A percentile compares a stretch with the other conserved stretches of the same genome.
Conservation (phyloP, 2,888 invertebrate genomes). For the Thereva unica region DNA sequence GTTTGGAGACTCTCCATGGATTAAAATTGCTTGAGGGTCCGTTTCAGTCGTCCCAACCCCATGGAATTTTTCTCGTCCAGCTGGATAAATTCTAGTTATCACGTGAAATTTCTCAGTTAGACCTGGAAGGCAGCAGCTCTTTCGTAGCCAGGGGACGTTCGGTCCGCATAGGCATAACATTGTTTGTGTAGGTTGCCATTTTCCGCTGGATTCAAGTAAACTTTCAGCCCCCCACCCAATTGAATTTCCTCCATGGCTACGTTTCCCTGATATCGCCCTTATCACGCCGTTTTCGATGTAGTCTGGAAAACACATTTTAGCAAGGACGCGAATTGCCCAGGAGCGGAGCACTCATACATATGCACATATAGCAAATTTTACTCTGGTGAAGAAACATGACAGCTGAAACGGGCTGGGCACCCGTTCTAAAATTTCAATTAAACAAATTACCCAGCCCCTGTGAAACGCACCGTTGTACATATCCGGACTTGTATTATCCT, state of each 20-base stretch:
- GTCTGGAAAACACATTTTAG: too few species aligned
- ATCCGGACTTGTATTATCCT: too few species aligned
- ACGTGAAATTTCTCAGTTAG: conserved; percentile 33
- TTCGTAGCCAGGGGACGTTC: conserved; percentile 12
- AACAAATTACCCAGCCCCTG: conserved; percentile 30
- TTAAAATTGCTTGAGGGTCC: neutral
- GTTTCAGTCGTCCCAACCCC: conserved; percentile 1
- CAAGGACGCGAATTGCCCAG: too few species aligned
- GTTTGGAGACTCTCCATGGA: conserved; percentile 1
- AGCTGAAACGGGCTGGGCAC: conserved; percentile 19
- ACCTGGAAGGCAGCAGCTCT: conserved; percentile 26
- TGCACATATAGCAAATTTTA: conserved; percentile 24
- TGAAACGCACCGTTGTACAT: conserved; percentile 30
- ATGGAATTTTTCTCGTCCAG: conserved; percentile 6
- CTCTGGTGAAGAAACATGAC: conserved; percentile 27
- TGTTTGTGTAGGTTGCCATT: conserved; percentile 32
- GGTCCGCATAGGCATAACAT: conserved; percentile 27
- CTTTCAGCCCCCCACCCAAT: conserved; percentile 27
- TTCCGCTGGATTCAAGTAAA: conserved; percentile 21
- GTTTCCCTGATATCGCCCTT: neutral
- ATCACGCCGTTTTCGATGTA: too few species aligned
- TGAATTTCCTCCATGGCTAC: conserved; percentile 29
- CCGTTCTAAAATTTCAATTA: conserved; percentile 34
- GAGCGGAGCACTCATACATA: too few species aligned
- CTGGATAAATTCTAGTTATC: conserved; percentile 29